Percentiles rank a stretch among this genome's conserved stretches.
phyloP scores from a whole-genome alignment of 2,113 vertebrate genomes.

The Eubucco bourcierii region DNA sequence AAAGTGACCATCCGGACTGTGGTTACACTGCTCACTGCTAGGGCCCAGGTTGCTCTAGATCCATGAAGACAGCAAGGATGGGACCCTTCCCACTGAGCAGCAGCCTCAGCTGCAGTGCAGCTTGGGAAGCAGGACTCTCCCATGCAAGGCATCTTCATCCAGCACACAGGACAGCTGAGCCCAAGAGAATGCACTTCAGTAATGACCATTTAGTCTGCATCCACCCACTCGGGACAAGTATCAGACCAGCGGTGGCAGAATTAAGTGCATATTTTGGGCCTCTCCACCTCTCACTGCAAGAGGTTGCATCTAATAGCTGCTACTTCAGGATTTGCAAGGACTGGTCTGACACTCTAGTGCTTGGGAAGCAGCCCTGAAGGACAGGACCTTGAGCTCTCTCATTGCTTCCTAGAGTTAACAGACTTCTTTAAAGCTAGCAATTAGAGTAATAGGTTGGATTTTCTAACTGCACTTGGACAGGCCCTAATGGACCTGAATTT shows the following conservation, averaged over 20 bases:
- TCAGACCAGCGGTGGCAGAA: not conserved
- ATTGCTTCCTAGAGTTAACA: not conserved
- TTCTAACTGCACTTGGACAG: not conserved
- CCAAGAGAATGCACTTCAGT: not conserved
- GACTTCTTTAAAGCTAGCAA: not conserved
- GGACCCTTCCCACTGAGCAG: not conserved
- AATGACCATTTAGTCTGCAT: not conserved
- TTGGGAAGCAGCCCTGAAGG: not conserved
- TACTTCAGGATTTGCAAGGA: not conserved
- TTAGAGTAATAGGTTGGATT: not conserved
- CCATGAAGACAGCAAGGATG: not conserved
- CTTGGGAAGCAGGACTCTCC: not conserved
- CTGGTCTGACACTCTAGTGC: not conserved
- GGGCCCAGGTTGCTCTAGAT: accelerated
- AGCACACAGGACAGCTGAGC: not conserved
- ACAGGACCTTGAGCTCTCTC: not conserved
- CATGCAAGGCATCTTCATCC: not conserved
- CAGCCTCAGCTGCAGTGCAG: not conserved
- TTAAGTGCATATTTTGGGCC: not conserved
- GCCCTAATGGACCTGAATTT: not conserved
- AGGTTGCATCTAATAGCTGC: not conserved
- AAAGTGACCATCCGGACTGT: not conserved
- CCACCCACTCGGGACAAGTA: not conserved
- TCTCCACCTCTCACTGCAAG: not conserved
- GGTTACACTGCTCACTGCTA: not conserved